phyloP scores from a whole-genome alignment of 2,113 vertebrate genomes.

The Prietella phreatophila region DNA sequence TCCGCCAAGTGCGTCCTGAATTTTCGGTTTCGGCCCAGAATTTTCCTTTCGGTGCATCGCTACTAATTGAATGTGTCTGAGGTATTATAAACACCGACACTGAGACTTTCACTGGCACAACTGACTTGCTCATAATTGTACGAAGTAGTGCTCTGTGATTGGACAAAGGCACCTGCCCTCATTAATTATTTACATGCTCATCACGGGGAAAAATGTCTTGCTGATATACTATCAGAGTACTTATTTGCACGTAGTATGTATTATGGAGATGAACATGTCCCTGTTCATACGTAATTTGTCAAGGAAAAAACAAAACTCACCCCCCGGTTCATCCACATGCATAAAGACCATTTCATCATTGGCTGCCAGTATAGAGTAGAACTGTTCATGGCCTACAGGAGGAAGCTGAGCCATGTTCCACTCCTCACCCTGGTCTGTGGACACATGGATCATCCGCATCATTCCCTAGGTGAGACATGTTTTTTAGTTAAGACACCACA shows the following conservation, averaged over 20 bases:
- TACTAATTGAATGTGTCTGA: not conserved
- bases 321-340: conserved; percentile 90
- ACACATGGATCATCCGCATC: conserved; percentile 84
- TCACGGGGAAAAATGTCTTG: not conserved
- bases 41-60: no score
- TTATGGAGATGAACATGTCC: not conserved
- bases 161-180: not conserved
- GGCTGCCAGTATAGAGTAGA: conserved; percentile 90
- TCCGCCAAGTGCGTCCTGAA: no score
- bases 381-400: conserved; percentile 88
- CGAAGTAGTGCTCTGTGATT: not conserved
- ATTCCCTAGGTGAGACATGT: conserved; percentile 68
- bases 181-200: not conserved
- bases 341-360: conserved; percentile 93
- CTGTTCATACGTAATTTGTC: not conserved
- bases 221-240: not conserved
- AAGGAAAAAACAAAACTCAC: conserved; percentile 64
- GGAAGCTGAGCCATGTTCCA: conserved; percentile 96
- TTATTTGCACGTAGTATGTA: not conserved
- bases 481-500: not conserved
- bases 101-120: not conserved
- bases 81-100: not conserved
- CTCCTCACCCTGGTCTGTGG: conserved; percentile 79
- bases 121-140: no score
- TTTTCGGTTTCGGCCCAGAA: no score